These are phyloP conservation scores for Calosoma granatense DNA, from an alignment of 1,140 invertebrate species.

Conservation along the genomic window DNA sequence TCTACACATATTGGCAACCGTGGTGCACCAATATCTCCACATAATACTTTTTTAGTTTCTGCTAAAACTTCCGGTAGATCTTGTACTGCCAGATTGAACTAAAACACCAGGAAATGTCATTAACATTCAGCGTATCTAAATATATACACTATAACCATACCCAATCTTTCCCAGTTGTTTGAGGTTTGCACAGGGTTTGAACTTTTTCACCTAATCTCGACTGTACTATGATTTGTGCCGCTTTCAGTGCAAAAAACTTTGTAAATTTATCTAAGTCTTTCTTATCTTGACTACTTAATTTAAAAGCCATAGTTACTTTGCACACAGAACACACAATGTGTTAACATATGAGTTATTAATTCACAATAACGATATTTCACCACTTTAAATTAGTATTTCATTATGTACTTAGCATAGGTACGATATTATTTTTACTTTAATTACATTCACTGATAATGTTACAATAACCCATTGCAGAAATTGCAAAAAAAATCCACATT, in stretches of 20 bases:
- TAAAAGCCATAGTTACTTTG: slow-evolving; percentile 27
- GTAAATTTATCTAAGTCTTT: slow-evolving; percentile 78
- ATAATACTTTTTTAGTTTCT: slow-evolving; percentile 64
- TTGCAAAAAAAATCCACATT: slow-evolving; percentile 6
- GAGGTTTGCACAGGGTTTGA: slow-evolving; percentile 62
- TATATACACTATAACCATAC: slow-evolving; percentile 38
- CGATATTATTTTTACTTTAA: neutral
- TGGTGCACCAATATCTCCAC: slow-evolving; percentile 45
- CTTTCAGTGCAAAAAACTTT: slow-evolving; percentile 78
- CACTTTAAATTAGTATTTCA: too few relatives aligned
- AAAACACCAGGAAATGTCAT: slow-evolving; percentile 23
- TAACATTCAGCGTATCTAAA: slow-evolving; percentile 7
- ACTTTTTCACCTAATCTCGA: slow-evolving; percentile 77
- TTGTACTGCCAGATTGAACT: slow-evolving; percentile 75
- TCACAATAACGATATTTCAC: too few relatives aligned
- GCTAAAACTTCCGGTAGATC: slow-evolving; percentile 66
- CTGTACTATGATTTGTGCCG: slow-evolving; percentile 81
- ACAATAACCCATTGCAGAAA: neutral
- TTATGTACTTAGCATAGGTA: neutral
- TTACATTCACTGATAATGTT: neutral
- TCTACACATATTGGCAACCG: slow-evolving; percentile 73
- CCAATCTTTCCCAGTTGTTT: slow-evolving; percentile 63
- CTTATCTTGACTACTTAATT: slow-evolving; percentile 54
- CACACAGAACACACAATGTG: neutral
- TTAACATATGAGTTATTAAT: too few relatives aligned